phyloP scores from a whole-genome alignment of 2,888 invertebrate genomes.

The Harpalus rufipes region DNA sequence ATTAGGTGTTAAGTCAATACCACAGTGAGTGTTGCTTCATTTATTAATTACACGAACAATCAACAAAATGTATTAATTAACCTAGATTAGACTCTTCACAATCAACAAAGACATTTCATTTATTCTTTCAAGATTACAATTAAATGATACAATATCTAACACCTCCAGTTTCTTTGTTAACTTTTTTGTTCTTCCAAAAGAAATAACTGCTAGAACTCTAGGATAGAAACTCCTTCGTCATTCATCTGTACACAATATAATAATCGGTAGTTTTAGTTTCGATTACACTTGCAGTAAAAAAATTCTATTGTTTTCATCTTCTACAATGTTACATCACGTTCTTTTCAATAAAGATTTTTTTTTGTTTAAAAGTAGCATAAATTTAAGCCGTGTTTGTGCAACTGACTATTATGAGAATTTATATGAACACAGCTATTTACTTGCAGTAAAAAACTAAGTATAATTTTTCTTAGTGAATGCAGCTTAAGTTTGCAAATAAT shows the following conservation, averaged over 20 bases:
- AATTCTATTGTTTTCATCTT: background rate
- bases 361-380: too few species aligned
- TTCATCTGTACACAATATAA: background rate
- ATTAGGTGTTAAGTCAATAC: background rate
- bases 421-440: too few species aligned
- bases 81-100: background rate
- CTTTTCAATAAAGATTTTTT: too few species aligned
- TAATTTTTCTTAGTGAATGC: too few species aligned
- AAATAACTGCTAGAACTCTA: background rate
- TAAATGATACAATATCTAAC: constrained; percentile 20
- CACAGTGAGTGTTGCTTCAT: background rate
- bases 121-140: constrained; percentile 21
- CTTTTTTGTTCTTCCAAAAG: background rate
- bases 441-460: too few species aligned
- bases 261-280: background rate
- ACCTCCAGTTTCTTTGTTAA: background rate
- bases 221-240: background rate
- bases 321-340: too few species aligned
- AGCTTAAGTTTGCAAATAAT: too few species aligned
- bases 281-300: background rate
- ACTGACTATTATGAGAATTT: too few species aligned
- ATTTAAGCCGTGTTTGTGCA: too few species aligned
- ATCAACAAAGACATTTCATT: constrained; percentile 19
- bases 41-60: background rate
- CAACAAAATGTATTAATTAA: constrained; percentile 13